These are phyloP conservation scores for Congeria kusceri DNA, from an alignment of 2,888 invertebrate genomes.

Conservation along the genomic window DNA sequence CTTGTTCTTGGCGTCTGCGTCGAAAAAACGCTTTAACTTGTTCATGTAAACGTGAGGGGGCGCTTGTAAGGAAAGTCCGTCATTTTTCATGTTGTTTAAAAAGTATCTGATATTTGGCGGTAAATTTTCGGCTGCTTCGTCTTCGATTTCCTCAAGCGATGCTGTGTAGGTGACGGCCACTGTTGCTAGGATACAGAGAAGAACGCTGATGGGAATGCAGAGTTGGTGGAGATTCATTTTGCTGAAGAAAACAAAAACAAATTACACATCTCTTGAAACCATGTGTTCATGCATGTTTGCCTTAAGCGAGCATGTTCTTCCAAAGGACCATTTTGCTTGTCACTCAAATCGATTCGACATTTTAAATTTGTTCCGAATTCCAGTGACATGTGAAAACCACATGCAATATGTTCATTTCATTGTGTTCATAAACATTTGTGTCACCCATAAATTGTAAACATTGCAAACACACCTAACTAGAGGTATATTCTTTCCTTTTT, in stretches of 20 bases:
- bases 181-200: conserved; percentile 48
- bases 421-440: too few relatives aligned
- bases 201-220: conserved; percentile 41
- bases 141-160: conserved; percentile 42
- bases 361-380: too few relatives aligned
- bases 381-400: too few relatives aligned
- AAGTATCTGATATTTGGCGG: conserved; percentile 57
- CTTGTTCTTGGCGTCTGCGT: conserved; percentile 58
- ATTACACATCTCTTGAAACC: too few relatives aligned
- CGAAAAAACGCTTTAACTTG: conserved; percentile 60
- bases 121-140: conserved; percentile 42
- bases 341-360: too few relatives aligned
- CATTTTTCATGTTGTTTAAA: conserved; percentile 56
- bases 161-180: conserved; percentile 50
- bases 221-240: conserved; percentile 48
- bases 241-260: not conserved
- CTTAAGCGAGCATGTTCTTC: too few relatives aligned
- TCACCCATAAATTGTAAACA: too few relatives aligned
- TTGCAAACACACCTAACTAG: too few relatives aligned
- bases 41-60: conserved; percentile 67
- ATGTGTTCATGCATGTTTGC: too few relatives aligned
- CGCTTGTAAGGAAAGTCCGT: conserved; percentile 62
- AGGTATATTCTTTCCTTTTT: too few relatives aligned
- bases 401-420: too few relatives aligned
- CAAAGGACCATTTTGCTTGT: too few relatives aligned